These are phyloP conservation scores for Helicoverpa zea DNA, from an alignment of 1,140 invertebrate species.

Conservation along the genomic window DNA sequence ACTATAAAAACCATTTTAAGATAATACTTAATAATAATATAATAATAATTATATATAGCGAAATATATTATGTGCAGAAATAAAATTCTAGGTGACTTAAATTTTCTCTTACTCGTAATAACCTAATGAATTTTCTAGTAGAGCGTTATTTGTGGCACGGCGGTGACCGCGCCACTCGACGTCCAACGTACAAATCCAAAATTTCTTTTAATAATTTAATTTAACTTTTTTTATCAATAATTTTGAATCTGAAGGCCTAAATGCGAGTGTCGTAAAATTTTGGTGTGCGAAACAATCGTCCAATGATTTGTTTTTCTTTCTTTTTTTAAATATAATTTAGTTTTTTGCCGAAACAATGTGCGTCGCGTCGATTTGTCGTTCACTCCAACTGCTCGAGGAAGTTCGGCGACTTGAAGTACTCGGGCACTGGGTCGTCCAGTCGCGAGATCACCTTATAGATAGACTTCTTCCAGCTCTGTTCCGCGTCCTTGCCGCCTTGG, in stretches of 20 bases:
- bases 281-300: constrained; percentile 85
- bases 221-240: constrained; percentile 86
- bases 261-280: constrained; percentile 88
- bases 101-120: constrained; percentile 84
- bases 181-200: constrained; percentile 83
- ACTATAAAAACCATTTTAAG: constrained; percentile 86
- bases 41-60: constrained; percentile 87
- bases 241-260: constrained; percentile 88
- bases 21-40: constrained; percentile 86
- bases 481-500: constrained; percentile 97
- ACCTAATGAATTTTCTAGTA: constrained; percentile 85
- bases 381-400: constrained; percentile 99
- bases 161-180: constrained; percentile 68
- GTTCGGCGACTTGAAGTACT: constrained; percentile 99
- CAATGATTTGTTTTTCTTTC: constrained; percentile 71
- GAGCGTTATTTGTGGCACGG: constrained; percentile 71
- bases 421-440: constrained; percentile 99
- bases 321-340: constrained; percentile 61
- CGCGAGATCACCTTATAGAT: constrained; percentile 99
- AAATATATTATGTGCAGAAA: constrained; percentile 90
- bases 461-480: constrained; percentile 99
- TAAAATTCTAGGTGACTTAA: constrained; percentile 90
- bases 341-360: constrained; percentile 75
- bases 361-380: constrained; percentile 78
- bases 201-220: constrained; percentile 82